phyloP scores from a whole-genome alignment of 2,797 vertebrate species.

The Enteromius viviparus region DNA sequence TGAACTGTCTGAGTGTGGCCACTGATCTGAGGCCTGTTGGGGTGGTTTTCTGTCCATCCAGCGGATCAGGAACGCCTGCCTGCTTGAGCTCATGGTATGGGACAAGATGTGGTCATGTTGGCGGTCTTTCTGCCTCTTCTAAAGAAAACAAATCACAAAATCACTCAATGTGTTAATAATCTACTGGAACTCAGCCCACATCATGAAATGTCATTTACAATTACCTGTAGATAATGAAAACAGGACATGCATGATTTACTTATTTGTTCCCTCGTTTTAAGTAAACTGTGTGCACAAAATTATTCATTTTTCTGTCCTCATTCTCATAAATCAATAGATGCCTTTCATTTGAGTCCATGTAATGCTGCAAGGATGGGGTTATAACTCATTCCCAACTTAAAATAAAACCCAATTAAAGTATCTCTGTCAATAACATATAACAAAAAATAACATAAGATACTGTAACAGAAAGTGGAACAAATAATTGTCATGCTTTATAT shows the following conservation, averaged over 20 bases:
- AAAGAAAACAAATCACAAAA: slow-evolving; percentile 13
- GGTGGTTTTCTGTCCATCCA: slow-evolving; percentile 46
- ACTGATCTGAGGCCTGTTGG: slow-evolving; percentile 44
- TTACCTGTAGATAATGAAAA: neutral
- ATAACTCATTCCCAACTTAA: too few relatives aligned
- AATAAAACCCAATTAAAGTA: too few relatives aligned
- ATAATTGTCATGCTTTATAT: too few relatives aligned
- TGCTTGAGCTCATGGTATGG: slow-evolving; percentile 57
- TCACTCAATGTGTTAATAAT: neutral
- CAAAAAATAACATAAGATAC: too few relatives aligned
- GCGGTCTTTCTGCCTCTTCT: slow-evolving; percentile 79
- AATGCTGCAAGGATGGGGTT: too few relatives aligned
- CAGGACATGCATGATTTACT: neutral
- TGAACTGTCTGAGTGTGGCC: slow-evolving; percentile 26
- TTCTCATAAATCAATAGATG: too few relatives aligned
- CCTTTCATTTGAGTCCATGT: too few relatives aligned
- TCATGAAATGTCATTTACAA: neutral
- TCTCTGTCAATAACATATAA: too few relatives aligned
- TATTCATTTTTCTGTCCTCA: too few relatives aligned
- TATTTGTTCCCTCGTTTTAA: too few relatives aligned
- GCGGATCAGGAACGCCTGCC: slow-evolving; percentile 56
- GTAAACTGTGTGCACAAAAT: too few relatives aligned
- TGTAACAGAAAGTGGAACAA: too few relatives aligned
- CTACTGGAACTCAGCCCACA: neutral
- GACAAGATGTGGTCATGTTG: slow-evolving; percentile 73